A percentile compares a stretch with the other conserved stretches of the same genome.
Conservation (phyloP, 2,113 vertebrate genomes). For the Melanerpes formicivorus region DNA sequence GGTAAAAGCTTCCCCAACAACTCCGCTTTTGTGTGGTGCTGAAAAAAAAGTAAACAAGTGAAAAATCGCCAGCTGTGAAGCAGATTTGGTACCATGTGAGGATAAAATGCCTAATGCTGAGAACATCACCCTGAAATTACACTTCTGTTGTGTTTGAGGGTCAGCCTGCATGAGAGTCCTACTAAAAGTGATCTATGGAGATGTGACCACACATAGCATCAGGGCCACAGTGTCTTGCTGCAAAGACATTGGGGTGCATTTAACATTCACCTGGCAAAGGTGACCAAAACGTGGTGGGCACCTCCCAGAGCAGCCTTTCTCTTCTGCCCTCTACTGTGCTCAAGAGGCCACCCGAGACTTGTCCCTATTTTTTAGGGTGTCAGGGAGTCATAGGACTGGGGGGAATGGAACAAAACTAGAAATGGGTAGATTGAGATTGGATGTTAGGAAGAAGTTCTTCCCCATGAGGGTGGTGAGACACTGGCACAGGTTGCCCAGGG, state of each 20-base stretch:
- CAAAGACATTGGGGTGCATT: not conserved
- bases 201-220: not conserved
- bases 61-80: not conserved
- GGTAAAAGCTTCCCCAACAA: conserved; percentile 20
- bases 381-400: no score
- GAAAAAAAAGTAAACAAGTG: not conserved
- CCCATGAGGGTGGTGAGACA: no score
- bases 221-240: not conserved
- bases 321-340: not conserved
- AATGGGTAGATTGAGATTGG: no score
- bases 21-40: not conserved
- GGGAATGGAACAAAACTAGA: no score
- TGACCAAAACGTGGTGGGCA: not conserved
- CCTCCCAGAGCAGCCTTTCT: not conserved
- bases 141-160: not conserved
- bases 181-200: rapidly evolving
- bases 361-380: not conserved
- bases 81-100: not conserved
- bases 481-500: no score
- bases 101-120: not conserved
- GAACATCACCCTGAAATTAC: not conserved
- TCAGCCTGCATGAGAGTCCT: not conserved
- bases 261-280: not conserved
- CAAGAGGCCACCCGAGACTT: not conserved
- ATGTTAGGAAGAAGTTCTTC: no score